Percentiles rank a stretch among this genome's conserved stretches.
phyloP scores from a whole-genome alignment of 64 coral and sea anemone species.

The Montipora cactus region DNA sequence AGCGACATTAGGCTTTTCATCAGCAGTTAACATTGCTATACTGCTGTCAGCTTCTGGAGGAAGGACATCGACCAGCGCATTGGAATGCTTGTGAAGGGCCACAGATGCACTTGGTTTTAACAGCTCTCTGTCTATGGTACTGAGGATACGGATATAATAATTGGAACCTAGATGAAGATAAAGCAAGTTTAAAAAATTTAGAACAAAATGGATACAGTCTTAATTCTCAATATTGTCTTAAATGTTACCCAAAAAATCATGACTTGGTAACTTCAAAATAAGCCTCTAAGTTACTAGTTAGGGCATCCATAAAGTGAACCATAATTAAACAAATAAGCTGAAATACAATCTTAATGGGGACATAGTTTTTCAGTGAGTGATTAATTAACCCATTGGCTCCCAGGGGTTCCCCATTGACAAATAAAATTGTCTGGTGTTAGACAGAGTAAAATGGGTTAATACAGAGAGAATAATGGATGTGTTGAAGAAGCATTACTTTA shows the following conservation, averaged over 20 bases:
- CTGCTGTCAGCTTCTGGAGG: conserved; percentile 98
- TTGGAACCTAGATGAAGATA: conserved; percentile 83
- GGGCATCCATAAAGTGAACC: no score
- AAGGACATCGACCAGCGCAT: conserved; percentile 97
- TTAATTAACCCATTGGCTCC: no score
- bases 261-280: no score
- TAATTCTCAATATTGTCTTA: no score
- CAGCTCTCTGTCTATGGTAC: conserved; percentile 94
- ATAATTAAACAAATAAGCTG: no score
- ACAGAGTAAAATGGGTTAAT: background rate
- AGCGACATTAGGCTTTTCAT: conserved; percentile 91
- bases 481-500: background rate
- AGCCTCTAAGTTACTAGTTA: no score
- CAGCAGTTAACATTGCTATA: conserved; percentile 94
- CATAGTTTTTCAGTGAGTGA: no score
- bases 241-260: no score
- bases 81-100: conserved; percentile 97
- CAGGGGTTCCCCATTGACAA: no score
- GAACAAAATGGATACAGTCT: no score
- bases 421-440: no score
- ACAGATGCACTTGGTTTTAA: conserved; percentile 99
- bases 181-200: background rate
- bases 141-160: conserved; percentile 95
- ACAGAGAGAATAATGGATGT: background rate
- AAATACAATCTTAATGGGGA: no score